A percentile compares a stretch with the other conserved stretches of the same genome.
Evolutionary conservation across 2,888 invertebrate genomes (phyloP).

Genomic region (Tanytarsus gracilentus): DNA sequence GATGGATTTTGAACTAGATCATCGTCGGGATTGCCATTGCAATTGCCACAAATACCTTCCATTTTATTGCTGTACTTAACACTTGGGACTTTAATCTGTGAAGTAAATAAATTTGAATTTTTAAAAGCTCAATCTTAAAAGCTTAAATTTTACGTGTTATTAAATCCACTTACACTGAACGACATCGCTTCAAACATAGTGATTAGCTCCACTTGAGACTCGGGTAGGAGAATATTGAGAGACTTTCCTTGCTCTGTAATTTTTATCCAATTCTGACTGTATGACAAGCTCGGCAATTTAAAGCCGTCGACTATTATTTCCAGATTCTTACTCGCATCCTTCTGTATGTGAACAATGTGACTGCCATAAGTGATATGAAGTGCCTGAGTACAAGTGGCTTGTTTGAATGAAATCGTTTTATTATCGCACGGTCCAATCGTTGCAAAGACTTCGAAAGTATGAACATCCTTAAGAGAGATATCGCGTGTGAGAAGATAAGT

Average conservation of each 20-base stretch:
- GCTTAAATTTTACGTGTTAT: not conserved
- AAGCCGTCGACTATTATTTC: slow-evolving; percentile 39
- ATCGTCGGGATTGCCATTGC: slow-evolving; percentile 51
- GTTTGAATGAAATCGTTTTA: not conserved
- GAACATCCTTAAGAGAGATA: slow-evolving; percentile 45
- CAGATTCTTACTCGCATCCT: slow-evolving; percentile 38
- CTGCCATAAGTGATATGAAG: slow-evolving; percentile 58
- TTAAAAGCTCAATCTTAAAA: not conserved
- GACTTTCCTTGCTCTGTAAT: slow-evolving; percentile 52
- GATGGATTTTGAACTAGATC: slow-evolving; percentile 51
- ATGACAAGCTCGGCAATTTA: slow-evolving; percentile 42
- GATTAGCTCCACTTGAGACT: slow-evolving; percentile 62
- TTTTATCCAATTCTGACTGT: slow-evolving; percentile 53
- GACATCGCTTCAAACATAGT: slow-evolving; percentile 44
- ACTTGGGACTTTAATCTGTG: slow-evolving; percentile 58
- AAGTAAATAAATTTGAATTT: no score
- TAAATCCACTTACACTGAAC: slow-evolving; percentile 42
- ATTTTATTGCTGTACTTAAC: slow-evolving; percentile 59
- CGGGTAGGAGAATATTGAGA: slow-evolving; percentile 52
- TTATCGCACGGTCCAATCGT: slow-evolving; percentile 62
- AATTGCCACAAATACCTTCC: slow-evolving; percentile 74
- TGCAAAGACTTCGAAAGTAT: slow-evolving; percentile 53
- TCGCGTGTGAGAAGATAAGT: slow-evolving; percentile 70
- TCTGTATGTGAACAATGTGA: slow-evolving; percentile 51
- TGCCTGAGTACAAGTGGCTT: slow-evolving; percentile 53